Evolutionary conservation across 2,888 invertebrate genomes (phyloP).

Genomic region (Drymonia ruficornis): DNA sequence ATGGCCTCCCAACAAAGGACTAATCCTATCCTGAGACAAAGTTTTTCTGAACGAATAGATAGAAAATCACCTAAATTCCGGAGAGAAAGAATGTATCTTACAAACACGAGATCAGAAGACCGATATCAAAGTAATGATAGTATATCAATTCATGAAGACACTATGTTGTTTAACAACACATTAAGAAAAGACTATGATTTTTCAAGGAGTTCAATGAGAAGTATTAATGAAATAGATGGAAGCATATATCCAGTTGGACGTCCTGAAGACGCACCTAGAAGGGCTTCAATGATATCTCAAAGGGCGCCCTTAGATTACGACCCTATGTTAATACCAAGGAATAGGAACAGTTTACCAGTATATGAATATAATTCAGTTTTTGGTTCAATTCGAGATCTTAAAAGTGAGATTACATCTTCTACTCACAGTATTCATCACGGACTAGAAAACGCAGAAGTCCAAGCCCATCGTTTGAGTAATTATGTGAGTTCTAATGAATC

Average conservation of each 20-base stretch:
- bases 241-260: constrained; percentile 58
- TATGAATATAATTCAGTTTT: constrained; percentile 73
- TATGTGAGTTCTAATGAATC: constrained; percentile 93
- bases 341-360: constrained; percentile 79
- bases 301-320: constrained; percentile 74
- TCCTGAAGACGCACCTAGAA: constrained; percentile 64
- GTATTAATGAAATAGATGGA: constrained; percentile 70
- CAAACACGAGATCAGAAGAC: constrained; percentile 86
- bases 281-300: constrained; percentile 79
- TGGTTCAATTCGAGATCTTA: constrained; percentile 72
- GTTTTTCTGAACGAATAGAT: constrained; percentile 79
- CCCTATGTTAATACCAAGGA: constrained; percentile 79
- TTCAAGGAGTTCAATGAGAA: constrained; percentile 72
- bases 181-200: constrained; percentile 69
- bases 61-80: constrained; percentile 76
- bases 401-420: constrained; percentile 72
- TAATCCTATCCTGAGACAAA: constrained; percentile 76
- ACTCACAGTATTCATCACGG: constrained; percentile 83
- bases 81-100: constrained; percentile 66
- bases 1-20: constrained; percentile 78
- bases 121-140: constrained; percentile 83
- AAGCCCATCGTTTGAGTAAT: constrained; percentile 87
- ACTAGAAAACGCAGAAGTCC: constrained; percentile 82
- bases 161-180: constrained; percentile 68
- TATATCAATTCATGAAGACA: constrained; percentile 77